Conservation (phyloP, 2,888 invertebrate genomes). For the Lacanobia wlatinum region DNA sequence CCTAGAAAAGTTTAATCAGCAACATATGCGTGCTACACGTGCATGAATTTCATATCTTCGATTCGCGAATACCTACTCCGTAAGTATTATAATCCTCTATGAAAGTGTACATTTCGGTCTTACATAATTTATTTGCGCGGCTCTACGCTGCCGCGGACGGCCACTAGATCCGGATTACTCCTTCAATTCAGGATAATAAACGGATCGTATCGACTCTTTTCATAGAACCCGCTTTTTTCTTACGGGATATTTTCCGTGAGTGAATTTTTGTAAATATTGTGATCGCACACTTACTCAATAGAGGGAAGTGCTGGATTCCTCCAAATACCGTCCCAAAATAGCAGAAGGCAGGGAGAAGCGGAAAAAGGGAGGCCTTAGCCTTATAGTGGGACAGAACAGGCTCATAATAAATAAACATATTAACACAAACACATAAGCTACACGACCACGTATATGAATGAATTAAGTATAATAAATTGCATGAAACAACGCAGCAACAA, state of each 20-base stretch:
- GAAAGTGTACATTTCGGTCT: conserved; percentile 4
- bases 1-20: conserved; percentile 30
- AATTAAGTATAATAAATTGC: conserved; percentile 48
- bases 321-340: neutral
- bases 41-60: neutral
- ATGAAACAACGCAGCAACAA: conserved; percentile 50
- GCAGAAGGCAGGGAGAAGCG: neutral
- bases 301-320: neutral
- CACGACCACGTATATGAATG: conserved; percentile 29
- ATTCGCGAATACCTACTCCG: neutral
- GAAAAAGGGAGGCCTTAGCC: neutral
- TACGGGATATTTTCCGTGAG: neutral
- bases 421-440: conserved; percentile 15
- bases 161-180: conserved; percentile 29
- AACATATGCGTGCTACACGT: neutral
- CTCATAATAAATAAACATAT: too few species aligned
- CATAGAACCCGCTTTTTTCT: neutral
- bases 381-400: neutral
- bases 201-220: conserved; percentile 8
- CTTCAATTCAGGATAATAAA: conserved; percentile 17
- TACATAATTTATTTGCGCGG: conserved; percentile 37
- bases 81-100: conserved; percentile 1
- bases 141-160: conserved; percentile 4
- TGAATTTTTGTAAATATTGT: neutral
- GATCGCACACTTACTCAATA: neutral